Evolutionary conservation across 2,113 vertebrate genomes (phyloP).

Genomic region (human): DNA sequence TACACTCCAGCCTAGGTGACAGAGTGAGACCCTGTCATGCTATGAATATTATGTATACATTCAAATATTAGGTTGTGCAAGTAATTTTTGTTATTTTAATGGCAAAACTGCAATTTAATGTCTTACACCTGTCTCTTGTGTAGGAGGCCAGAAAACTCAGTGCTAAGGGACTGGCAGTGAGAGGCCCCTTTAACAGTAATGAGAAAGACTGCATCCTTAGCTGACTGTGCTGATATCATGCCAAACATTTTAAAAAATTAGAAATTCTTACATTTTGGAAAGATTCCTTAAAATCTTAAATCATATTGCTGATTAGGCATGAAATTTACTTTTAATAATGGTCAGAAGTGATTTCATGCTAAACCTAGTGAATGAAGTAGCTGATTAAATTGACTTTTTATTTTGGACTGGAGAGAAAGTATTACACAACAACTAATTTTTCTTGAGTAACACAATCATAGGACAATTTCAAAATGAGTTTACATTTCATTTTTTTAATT

Average conservation of each 20-base stretch:
- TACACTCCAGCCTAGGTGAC: too few relatives aligned
- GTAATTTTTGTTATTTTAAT: too few relatives aligned
- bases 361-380: background rate
- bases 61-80: background rate
- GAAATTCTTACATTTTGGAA: background rate
- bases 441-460: background rate
- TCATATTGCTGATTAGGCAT: background rate
- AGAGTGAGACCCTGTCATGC: too few relatives aligned
- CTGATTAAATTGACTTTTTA: background rate
- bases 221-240: background rate
- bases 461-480: background rate
- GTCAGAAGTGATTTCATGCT: background rate
- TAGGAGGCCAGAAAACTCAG: background rate
- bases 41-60: background rate
- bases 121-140: background rate
- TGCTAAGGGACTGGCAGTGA: background rate
- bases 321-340: background rate
- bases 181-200: background rate
- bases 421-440: background rate
- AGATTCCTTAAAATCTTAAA: background rate
- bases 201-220: background rate
- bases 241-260: background rate
- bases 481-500: too few relatives aligned
- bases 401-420: background rate
- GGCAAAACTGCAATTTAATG: too few relatives aligned